Percentiles rank a stretch among this genome's conserved stretches.
Conservation (phyloP, 1,140 invertebrate genomes). For the Neocloeon triangulifer region DNA sequence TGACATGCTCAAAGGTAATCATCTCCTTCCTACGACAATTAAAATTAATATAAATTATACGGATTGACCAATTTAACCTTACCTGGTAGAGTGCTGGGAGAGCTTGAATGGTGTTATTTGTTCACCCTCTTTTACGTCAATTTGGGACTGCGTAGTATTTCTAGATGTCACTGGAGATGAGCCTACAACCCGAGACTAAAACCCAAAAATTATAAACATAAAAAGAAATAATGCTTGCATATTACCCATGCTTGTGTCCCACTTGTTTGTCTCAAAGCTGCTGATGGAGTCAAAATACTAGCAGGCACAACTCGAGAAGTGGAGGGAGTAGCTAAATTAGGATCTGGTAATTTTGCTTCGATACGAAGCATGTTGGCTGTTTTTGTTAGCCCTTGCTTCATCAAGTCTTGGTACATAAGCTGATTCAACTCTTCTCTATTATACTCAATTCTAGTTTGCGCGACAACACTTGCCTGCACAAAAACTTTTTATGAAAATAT, state of each 20-base stretch:
- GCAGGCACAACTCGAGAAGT: neutral
- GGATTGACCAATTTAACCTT: constrained; percentile 10
- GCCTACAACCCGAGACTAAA: too few species aligned
- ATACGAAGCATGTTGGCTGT: constrained; percentile 47
- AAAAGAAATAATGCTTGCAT: neutral
- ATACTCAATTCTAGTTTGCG: constrained; percentile 83
- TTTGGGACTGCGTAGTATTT: constrained; percentile 7
- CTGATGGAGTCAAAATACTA: neutral
- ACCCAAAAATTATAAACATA: too few species aligned
- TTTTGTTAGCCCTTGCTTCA: constrained; percentile 45
- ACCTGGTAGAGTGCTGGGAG: neutral
- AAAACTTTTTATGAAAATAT: constrained; percentile 6
- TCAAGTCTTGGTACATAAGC: constrained; percentile 74
- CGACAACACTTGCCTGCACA: constrained; percentile 71
- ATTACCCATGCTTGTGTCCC: neutral
- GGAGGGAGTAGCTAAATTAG: constrained; percentile 1
- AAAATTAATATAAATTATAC: too few species aligned
- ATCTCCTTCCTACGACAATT: neutral
- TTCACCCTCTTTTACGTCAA: too few species aligned
- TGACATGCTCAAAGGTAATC: constrained; percentile 1
- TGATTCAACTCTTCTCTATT: constrained; percentile 82
- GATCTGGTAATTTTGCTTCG: constrained; percentile 40
- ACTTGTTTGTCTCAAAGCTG: neutral
- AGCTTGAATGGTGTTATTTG: too few species aligned
- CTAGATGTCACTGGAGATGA: constrained; percentile 6